Evolutionary conservation across 2,888 invertebrate species (phyloP), one percentile per base, ranked within the genome.

Genomic region (Lasioglossum figueresi): DNA sequence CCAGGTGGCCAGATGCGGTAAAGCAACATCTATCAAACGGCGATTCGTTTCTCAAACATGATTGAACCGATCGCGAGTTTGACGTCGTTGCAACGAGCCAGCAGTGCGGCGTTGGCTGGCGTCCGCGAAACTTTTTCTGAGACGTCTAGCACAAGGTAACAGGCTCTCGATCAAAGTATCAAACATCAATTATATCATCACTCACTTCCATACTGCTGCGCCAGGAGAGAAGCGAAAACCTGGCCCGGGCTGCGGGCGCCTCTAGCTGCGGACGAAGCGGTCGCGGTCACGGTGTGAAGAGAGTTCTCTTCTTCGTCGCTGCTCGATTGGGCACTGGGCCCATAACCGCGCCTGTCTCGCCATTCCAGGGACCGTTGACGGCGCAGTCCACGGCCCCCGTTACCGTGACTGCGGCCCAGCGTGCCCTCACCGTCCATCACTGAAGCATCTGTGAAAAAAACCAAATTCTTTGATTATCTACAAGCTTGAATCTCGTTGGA

Each of bases 351-450:
- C 93, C 96, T 96, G 87, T 96, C 96, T 84, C 95, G 95, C 96
- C 96, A 96, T 95, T 96, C 96, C 72, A 96, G 95, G 93, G 96
- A 96, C 91, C 96, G 96, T 94, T 96, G 96, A 78, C 96, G 96
- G 79, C 96, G 93, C 93, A 93, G 91, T 80, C 93, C 93, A 91
- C 93, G 93, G 93, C 93, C 93, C 93, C 93, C 93, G 88, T 93
- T 92, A 68, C 93, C 91, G 89, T 94, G 93, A 80, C 92, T 88
- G 94, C 95, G 94, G 94, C 93, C 90, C 94, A 93, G 90, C 59
- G 93, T 93, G 77, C 93, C 92, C 87, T 93, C 93, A 83, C 93
- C 90, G 88, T 93, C 93, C 93, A 93, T 93, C 92, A 93, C 92
- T 92, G 92, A 88, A 87, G 93, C 93, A 93, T 93, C 93, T 93